phyloP scores from a whole-genome alignment of 2,888 invertebrate genomes.

The Apantesis nais region DNA sequence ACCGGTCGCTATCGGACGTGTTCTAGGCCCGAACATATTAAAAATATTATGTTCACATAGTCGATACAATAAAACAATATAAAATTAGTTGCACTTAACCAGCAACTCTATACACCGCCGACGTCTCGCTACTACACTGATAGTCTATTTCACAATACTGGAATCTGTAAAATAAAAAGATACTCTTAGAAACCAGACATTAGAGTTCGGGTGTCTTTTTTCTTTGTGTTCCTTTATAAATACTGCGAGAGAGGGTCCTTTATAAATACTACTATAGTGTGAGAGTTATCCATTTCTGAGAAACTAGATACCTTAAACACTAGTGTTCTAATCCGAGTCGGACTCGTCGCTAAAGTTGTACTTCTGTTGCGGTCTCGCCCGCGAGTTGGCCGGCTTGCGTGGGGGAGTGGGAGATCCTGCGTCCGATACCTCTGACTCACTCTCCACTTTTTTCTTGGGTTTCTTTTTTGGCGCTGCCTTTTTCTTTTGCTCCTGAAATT shows the following conservation, averaged over 20 bases:
- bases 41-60: conserved; percentile 35
- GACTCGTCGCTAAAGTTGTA: conserved; percentile 76
- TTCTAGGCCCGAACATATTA: conserved; percentile 32
- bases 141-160: conserved; percentile 37
- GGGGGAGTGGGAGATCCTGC: conserved; percentile 33
- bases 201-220: too few relatives aligned
- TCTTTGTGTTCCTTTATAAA: too few relatives aligned
- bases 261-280: too few relatives aligned
- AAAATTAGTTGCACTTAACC: conserved; percentile 23
- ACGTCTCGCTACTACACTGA: conserved; percentile 13
- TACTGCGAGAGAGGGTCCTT: too few relatives aligned
- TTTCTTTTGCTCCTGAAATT: conserved; percentile 74
- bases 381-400: conserved; percentile 40
- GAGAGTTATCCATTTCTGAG: too few relatives aligned
- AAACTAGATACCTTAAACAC: conserved; percentile 2
- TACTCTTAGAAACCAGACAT: not conserved
- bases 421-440: conserved; percentile 66
- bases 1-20: conserved; percentile 30
- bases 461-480: conserved; percentile 75
- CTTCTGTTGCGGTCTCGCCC: conserved; percentile 66
- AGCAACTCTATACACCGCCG: conserved; percentile 25
- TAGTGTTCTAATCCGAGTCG: conserved; percentile 61
- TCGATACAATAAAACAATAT: conserved; percentile 41
- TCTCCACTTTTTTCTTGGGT: conserved; percentile 65
- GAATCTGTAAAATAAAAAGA: conserved; percentile 34